These are phyloP conservation scores for Orthonyx spaldingii DNA, from an alignment of 2,113 vertebrate genomes.

Conservation along the genomic window DNA sequence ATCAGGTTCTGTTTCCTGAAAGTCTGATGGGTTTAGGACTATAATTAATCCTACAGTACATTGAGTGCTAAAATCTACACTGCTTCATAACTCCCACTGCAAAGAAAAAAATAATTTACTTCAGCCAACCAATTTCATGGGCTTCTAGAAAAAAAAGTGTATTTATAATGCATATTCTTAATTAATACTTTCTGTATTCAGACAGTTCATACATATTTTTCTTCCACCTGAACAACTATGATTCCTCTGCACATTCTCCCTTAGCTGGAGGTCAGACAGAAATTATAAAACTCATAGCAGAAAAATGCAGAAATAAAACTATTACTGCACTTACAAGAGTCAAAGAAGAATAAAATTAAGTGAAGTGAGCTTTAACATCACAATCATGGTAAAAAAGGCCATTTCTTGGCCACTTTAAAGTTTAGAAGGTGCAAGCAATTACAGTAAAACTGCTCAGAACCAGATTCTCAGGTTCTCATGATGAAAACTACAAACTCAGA, in stretches of 20 bases:
- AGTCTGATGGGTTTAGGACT: neutral
- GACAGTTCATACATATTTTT: neutral
- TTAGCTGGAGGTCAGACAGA: neutral
- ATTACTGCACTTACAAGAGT: neutral
- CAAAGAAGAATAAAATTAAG: neutral
- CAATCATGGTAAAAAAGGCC: neutral
- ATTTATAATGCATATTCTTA: neutral
- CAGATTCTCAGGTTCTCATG: neutral
- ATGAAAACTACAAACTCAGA: neutral
- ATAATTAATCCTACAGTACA: neutral
- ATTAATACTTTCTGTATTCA: neutral
- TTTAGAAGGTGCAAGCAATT: neutral
- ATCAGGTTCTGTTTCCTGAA: neutral
- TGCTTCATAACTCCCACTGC: neutral
- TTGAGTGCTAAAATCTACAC: neutral
- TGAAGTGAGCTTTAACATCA: neutral
- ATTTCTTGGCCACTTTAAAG: neutral
- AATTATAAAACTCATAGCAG: neutral
- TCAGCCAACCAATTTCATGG: neutral
- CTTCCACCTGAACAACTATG: neutral
- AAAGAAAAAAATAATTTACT: neutral
- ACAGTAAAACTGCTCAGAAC: neutral
- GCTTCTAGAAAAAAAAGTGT: neutral
- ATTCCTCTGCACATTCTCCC: neutral
- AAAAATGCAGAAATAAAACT: neutral